phyloP scores from a whole-genome alignment of 2,888 invertebrate species.

The Thyatira batis region DNA sequence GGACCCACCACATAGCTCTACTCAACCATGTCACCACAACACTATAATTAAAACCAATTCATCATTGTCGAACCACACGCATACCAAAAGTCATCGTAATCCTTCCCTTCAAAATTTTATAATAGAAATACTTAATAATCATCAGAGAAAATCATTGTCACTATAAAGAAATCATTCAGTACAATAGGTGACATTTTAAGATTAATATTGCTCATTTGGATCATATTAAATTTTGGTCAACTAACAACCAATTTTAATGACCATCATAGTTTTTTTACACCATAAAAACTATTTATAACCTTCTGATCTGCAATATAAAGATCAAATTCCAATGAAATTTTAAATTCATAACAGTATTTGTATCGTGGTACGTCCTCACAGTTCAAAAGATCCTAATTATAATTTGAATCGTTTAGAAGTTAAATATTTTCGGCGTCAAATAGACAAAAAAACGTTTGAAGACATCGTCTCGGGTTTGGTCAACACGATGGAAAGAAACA shows the following conservation, averaged over 20 bases:
- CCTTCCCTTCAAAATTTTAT: slow-evolving; percentile 25
- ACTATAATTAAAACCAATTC: slow-evolving; percentile 48
- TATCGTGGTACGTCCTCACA: slow-evolving; percentile 36
- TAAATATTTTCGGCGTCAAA: slow-evolving; percentile 78
- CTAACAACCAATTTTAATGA: slow-evolving; percentile 32
- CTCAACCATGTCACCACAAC: slow-evolving; percentile 23
- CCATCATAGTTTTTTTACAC: slow-evolving; percentile 9
- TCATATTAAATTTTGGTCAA: slow-evolving; percentile 61
- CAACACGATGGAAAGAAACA: slow-evolving; percentile 62
- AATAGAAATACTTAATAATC: slow-evolving; percentile 43
- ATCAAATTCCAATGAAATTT: neutral
- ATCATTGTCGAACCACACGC: slow-evolving; percentile 50
- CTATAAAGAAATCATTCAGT: slow-evolving; percentile 49
- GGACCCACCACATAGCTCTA: slow-evolving; percentile 29
- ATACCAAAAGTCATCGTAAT: slow-evolving; percentile 40
- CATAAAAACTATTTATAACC: neutral
- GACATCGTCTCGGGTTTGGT: slow-evolving; percentile 74
- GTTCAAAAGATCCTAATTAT: slow-evolving; percentile 76
- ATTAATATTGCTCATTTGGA: slow-evolving; percentile 75
- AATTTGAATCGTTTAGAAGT: slow-evolving; percentile 78
- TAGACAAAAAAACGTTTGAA: slow-evolving; percentile 72
- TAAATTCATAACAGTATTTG: slow-evolving; percentile 3
- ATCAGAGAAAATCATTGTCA: slow-evolving; percentile 39
- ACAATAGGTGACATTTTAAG: slow-evolving; percentile 68
- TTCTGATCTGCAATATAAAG: neutral